Base-by-base conservation (phyloP, 35 echinoderm and acorn worm genomes). In the Apostichopus japonicus region DNA sequence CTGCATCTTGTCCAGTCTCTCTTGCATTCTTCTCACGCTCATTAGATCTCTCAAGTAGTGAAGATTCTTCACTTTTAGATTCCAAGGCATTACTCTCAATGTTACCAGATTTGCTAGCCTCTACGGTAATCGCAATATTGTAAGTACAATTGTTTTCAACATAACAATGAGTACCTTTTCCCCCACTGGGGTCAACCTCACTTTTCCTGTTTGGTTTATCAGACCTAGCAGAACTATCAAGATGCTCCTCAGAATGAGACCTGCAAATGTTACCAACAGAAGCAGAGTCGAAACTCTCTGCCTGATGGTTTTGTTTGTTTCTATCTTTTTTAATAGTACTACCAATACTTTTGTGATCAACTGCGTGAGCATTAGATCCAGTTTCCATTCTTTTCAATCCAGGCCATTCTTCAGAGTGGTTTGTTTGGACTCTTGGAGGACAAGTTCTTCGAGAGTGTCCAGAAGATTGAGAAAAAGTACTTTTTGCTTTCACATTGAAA, bases 381-480 rank as follows among this genome's bases (percentile, higher is more conserved):
- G 54, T 22, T 1, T 57, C 16, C 10, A 58, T 23, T 19, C 56
- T 24, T 55, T 51, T 23, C 23, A 84, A 84, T 8, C 17, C 55
- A 5, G 81, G 81, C 81, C 81, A 84, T 21, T 84, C 81, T 21
- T 84, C 81, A 57, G 54, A n/a, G n/a, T 8, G 17, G 61, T 58
- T 58, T 84, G 54, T 51, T 84, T 55, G 16, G 17, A 84, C 1
- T n/a, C 17, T 83, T 83, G 79, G 23, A 54, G 79, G 79, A 54
- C 79, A 83, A 54, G 79, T 54, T 83, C 54, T 54, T 33, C 0
- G 44, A 16, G 79, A 83, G 17, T 83, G 51, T 33, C 79, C 79
- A 54, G 79, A 83, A 17, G 79, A 83, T 19, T 83, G 79, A 17
- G 79, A 83, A 55, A 52, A 83, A 9, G 24, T 33, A 0, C 8